Conservation (phyloP, 2,113 vertebrate species). For the human (Homo sapiens) region GRCh38 chr2:63839001-63839500, state of each 20-base stretch:
- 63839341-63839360: too few relatives aligned
- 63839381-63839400: too few relatives aligned
- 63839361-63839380: too few relatives aligned
- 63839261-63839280: constrained; percentile 18
- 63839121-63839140: constrained; percentile 44
- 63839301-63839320: too few relatives aligned
- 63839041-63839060: background rate
- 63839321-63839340: too few relatives aligned
- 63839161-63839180: constrained; percentile 38
- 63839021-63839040: background rate
- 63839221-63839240: constrained; percentile 25
- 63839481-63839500: too few relatives aligned
- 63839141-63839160: constrained; percentile 20
- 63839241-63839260: background rate
- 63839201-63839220: constrained; percentile 1
- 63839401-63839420: too few relatives aligned
- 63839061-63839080: constrained; percentile 6
- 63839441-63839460: too few relatives aligned
- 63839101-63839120: constrained; percentile 1
- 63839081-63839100: background rate
- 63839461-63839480: too few relatives aligned
- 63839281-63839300: too few relatives aligned
- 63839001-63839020: background rate
- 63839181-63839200: constrained; percentile 8
- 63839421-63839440: too few relatives aligned